phyloP scores from a whole-genome alignment of 2,113 vertebrate genomes.

The Forbesichthys papilliferus region DNA sequence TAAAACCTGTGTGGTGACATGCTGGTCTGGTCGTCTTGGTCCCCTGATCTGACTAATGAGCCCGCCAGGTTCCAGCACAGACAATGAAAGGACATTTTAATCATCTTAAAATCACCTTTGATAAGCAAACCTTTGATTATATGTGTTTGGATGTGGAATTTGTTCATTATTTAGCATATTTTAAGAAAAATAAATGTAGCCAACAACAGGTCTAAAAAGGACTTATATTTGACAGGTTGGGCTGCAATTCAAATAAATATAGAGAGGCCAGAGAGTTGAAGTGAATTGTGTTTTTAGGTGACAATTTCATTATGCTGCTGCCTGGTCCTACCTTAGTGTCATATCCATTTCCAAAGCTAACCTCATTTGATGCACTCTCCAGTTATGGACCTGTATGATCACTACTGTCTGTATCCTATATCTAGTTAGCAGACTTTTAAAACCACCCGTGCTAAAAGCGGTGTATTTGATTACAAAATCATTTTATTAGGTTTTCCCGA shows the following conservation, averaged over 20 bases:
- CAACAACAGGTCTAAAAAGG: not conserved
- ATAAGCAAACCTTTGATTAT: not conserved
- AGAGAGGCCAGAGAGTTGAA: constrained; percentile 26
- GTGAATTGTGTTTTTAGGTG: constrained; percentile 47
- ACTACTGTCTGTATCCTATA: constrained; percentile 43
- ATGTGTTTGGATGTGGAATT: no score
- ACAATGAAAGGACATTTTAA: constrained; percentile 6
- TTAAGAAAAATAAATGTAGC: no score
- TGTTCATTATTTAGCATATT: no score
- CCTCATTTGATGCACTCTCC: constrained; percentile 71
- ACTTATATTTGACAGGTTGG: not conserved
- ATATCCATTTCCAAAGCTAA: constrained; percentile 69
- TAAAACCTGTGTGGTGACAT: constrained; percentile 32
- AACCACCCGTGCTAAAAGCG: constrained; percentile 70
- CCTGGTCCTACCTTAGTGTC: constrained; percentile 43
- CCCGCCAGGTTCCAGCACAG: constrained; percentile 4
- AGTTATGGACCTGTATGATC: constrained; percentile 39
- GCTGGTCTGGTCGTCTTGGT: constrained; percentile 43
- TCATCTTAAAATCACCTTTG: not conserved
- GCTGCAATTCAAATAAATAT: constrained; percentile 30
- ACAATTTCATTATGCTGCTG: constrained; percentile 44
- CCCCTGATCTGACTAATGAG: constrained; percentile 29
- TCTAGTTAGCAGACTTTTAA: constrained; percentile 65
- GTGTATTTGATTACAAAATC: constrained; percentile 71
- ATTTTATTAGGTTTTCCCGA: constrained; percentile 76